Base-by-base conservation (phyloP, 2,888 invertebrate species). In the Agriopis aurantiaria region DNA sequence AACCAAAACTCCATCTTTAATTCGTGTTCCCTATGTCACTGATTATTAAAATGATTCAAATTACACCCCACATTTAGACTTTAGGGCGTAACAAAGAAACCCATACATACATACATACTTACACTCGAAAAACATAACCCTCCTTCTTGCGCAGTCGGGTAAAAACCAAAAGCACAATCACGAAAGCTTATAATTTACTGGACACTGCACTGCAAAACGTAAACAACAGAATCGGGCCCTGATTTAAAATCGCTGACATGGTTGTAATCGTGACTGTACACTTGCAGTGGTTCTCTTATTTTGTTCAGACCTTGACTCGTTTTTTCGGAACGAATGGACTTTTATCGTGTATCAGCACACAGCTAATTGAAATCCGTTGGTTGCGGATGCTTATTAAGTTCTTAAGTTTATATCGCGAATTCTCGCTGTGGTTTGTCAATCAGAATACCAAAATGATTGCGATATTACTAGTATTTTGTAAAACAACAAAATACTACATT, bases 231-330 rank as follows among this genome's bases (percentile, higher is more conserved):
- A 3, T 33, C 33, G 33, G 5, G 33, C 33, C 33, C 33, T 33
- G 33, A 5, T 33, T 33, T 33, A 43, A 43, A 33, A 45, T 6
- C 17, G 43, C 14, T 9, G 11, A 8, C 11, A 45, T 56, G 41
- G 17, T 58, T 46, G 8, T 58, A 33, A 46, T 12, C n/a, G 12
- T 62, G 62, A 45, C 12, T 62, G 62, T 53, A 45, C 69, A 68
- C 62, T 72, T 66, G 33, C 53, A 53, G 55, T 68, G 49, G 41
- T 62, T 63, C 48, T 68, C 43, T 65, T 67, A 60, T 53, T 63
- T 67, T 59, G 63, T 43, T 23, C 7, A 4, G 58, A 60, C 70
- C 70, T 66, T 71, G 70, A 71, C 66, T 66, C 41, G 57, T 56
- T 60, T 70, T n/a, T 69, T 63, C 17, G 52, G 55, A 57, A 61